These are phyloP conservation scores for Scelioninae gen. 2 DNA, from an alignment of 2,888 invertebrate species.

Conservation along the genomic window DNA sequence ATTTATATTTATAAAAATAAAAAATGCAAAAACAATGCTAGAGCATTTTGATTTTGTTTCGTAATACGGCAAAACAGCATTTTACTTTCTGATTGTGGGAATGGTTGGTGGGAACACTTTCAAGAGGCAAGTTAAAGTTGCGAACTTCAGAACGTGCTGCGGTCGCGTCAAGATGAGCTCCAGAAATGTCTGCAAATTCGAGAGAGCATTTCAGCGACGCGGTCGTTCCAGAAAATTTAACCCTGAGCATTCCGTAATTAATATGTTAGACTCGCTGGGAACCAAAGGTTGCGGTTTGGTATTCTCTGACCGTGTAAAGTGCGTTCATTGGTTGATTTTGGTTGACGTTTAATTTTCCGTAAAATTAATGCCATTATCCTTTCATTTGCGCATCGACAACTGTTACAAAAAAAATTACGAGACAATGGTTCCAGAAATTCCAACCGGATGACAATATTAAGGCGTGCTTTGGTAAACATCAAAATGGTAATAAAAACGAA, in stretches of 20 bases:
- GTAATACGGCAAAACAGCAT: slow-evolving; percentile 6
- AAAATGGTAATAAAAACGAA: too few species aligned
- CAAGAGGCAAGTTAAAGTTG: slow-evolving; percentile 38
- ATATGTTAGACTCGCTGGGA: slow-evolving; percentile 70
- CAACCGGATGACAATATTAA: too few species aligned
- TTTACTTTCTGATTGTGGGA: slow-evolving; percentile 47
- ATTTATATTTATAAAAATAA: slow-evolving; percentile 10
- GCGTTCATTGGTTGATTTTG: slow-evolving; percentile 47
- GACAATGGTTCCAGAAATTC: background rate
- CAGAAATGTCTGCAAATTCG: slow-evolving; percentile 53
- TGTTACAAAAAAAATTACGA: slow-evolving; percentile 21
- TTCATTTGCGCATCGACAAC: too few species aligned
- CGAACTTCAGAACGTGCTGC: slow-evolving; percentile 55
- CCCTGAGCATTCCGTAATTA: slow-evolving; percentile 71
- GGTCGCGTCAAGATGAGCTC: slow-evolving; percentile 55
- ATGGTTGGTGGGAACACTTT: slow-evolving; percentile 47
- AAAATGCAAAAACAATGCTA: background rate
- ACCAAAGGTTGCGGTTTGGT: slow-evolving; percentile 71
- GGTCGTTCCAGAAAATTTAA: slow-evolving; percentile 73
- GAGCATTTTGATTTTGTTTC: slow-evolving; percentile 11
- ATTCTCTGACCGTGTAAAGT: slow-evolving; percentile 46
- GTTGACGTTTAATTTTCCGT: slow-evolving; percentile 43
- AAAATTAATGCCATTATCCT: slow-evolving; percentile 35
- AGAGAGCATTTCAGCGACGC: slow-evolving; percentile 58
- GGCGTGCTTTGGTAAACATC: too few species aligned